phyloP scores from a whole-genome alignment of 2,113 vertebrate genomes.

The Pluvialis apricaria region DNA sequence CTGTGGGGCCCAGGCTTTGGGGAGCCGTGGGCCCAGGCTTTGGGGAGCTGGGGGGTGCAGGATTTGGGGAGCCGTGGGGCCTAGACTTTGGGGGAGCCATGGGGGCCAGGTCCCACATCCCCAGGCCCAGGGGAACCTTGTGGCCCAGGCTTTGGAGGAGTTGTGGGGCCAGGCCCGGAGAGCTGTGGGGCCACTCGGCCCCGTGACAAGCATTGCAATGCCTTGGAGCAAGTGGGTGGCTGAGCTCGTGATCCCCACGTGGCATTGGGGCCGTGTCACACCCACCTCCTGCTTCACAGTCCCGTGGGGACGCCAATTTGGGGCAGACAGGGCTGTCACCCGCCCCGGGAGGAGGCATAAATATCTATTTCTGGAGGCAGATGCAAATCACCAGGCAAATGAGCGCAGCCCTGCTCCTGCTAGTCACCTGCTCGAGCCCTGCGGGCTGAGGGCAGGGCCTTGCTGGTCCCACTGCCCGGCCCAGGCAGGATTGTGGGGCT shows the following conservation, averaged over 20 bases:
- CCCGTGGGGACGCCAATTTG: neutral
- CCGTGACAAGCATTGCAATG: rapidly evolving
- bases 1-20: neutral
- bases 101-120: neutral
- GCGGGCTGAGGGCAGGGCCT: neutral
- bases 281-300: neutral
- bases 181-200: neutral
- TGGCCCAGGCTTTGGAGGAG: neutral
- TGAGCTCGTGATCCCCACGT: neutral
- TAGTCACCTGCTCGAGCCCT: neutral
- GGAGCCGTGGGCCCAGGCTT: neutral
- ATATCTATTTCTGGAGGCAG: neutral
- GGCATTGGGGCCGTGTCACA: rapidly evolving
- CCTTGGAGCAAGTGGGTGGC: neutral
- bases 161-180: neutral
- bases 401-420: rapidly evolving
- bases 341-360: neutral
- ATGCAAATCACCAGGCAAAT: neutral
- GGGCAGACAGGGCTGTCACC: neutral
- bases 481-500: neutral
- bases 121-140: neutral
- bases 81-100: neutral
- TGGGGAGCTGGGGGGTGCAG: neutral
- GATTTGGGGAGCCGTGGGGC: neutral
- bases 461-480: rapidly evolving